phyloP scores from a whole-genome alignment of 2,888 invertebrate genomes.

The Oscheius onirici region DNA sequence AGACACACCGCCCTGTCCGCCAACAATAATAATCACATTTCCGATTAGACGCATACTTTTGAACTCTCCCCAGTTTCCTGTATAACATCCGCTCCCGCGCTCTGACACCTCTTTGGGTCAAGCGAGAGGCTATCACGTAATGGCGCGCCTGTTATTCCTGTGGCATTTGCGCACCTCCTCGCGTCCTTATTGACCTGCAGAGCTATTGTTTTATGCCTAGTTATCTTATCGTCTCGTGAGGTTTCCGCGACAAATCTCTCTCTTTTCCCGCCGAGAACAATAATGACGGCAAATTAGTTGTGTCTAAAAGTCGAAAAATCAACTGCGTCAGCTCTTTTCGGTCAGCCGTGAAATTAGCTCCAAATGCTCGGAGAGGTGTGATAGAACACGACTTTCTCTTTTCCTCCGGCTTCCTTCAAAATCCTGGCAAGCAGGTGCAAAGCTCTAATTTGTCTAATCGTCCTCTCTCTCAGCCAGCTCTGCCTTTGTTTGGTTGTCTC shows the following conservation, averaged over 20 bases:
- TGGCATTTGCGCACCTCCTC: conserved; percentile 6
- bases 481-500: no score
- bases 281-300: no score
- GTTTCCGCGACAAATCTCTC: background rate
- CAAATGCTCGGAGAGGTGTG: no score
- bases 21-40: conserved; percentile 8
- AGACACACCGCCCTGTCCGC: background rate
- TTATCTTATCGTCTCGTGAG: background rate
- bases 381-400: no score
- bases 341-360: no score
- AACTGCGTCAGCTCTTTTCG: no score
- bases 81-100: background rate
- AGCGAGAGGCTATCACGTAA: conserved; percentile 12
- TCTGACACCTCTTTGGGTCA: conserved; percentile 2
- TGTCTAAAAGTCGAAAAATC: no score
- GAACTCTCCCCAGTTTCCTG: background rate
- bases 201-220: background rate
- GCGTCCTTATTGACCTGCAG: conserved; percentile 3
- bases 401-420: no score
- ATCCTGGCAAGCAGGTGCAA: no score
- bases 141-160: conserved; percentile 13
- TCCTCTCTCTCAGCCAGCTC: no score
- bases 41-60: conserved; percentile 3
- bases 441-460: no score
- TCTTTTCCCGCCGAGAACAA: background rate